phyloP scores from a whole-genome alignment of 2,797 vertebrate genomes.

The Thripadectes ignobilis region DNA sequence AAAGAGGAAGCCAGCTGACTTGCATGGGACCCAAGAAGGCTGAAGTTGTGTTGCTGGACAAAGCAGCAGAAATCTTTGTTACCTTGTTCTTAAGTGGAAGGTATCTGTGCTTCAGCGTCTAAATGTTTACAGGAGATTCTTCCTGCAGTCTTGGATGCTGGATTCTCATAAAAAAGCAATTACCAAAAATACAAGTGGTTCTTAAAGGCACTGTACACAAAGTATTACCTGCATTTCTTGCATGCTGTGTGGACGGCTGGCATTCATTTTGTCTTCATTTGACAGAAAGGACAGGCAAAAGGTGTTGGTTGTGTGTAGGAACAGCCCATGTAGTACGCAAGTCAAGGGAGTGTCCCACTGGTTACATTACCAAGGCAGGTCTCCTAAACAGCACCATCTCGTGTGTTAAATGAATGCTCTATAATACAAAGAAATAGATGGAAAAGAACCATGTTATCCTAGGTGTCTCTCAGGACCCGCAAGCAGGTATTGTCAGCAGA shows the following conservation, averaged over 20 bases:
- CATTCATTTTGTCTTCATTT: background rate
- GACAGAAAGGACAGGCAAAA: background rate
- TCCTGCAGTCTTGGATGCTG: background rate
- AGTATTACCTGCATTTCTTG: background rate
- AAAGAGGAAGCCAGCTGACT: background rate
- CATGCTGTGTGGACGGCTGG: background rate
- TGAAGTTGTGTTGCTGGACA: background rate
- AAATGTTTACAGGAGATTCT: background rate
- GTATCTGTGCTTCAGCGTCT: background rate
- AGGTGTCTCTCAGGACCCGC: background rate
- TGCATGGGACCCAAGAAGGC: background rate
- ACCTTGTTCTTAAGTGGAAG: background rate
- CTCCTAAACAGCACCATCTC: background rate
- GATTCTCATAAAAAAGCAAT: background rate
- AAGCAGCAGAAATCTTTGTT: background rate
- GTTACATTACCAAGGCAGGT: background rate
- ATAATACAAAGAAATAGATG: background rate
- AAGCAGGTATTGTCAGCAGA: conserved; percentile 32
- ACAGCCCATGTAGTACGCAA: background rate
- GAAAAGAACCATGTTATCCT: background rate
- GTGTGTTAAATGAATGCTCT: background rate
- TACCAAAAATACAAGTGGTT: background rate
- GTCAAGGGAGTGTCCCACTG: background rate
- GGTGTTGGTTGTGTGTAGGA: background rate
- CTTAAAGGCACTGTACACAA: background rate